Percentiles rank a stretch among this genome's conserved stretches.
These are phyloP conservation scores for Hydropsyche tenuis DNA, from an alignment of 1,140 invertebrate species.

Conservation along the genomic window DNA sequence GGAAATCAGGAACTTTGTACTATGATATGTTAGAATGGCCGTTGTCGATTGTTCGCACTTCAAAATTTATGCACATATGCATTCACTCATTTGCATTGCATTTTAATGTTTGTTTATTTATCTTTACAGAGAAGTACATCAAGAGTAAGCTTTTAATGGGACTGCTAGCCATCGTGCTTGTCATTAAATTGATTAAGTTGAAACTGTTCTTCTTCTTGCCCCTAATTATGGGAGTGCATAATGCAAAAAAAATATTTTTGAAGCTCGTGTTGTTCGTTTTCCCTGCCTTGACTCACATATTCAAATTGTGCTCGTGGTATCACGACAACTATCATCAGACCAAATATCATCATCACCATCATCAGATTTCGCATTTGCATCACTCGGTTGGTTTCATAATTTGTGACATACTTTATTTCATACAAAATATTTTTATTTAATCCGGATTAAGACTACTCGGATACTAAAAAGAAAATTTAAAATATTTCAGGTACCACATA, in stretches of 20 bases:
- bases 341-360: constrained; percentile 83
- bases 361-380: constrained; percentile 71
- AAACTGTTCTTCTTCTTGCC: constrained; percentile 79
- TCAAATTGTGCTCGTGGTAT: constrained; percentile 83
- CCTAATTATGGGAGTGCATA: constrained; percentile 74
- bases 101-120: constrained; percentile 27
- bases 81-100: too few species aligned
- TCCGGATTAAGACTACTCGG: not conserved
- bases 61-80: too few species aligned
- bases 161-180: constrained; percentile 73
- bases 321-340: constrained; percentile 71
- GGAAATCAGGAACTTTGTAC: not conserved
- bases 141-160: constrained; percentile 76
- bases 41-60: not conserved
- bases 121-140: constrained; percentile 77
- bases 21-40: not conserved
- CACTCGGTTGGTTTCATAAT: constrained; percentile 60
- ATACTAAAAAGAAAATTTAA: too few species aligned
- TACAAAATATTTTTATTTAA: constrained; percentile 14
- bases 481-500: constrained; percentile 5
- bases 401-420: not conserved
- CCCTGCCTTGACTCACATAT: constrained; percentile 79
- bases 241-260: constrained; percentile 81
- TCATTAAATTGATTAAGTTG: constrained; percentile 80
- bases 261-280: constrained; percentile 82